phyloP scores from a whole-genome alignment of 2,113 vertebrate species.

The Podarcis muralis region DNA sequence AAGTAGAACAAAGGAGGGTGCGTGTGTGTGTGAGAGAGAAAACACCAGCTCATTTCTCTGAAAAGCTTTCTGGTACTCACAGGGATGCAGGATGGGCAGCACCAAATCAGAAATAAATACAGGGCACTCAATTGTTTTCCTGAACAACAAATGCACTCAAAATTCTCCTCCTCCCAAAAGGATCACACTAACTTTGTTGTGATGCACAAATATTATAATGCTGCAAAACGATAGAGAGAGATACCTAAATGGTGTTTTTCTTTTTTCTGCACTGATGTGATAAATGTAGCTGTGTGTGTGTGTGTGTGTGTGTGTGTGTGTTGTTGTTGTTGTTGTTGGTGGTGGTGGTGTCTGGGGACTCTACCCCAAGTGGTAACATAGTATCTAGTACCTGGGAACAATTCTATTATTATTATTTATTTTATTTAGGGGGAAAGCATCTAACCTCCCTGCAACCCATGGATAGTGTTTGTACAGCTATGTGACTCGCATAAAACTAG shows the following conservation, averaged over 20 bases:
- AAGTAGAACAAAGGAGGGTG: background rate
- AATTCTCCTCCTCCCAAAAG: background rate
- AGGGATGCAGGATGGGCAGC: background rate
- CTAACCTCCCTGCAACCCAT: background rate
- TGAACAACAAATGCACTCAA: background rate
- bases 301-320: background rate
- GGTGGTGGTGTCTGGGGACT: background rate
- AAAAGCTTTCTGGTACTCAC: background rate
- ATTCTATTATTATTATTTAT: background rate
- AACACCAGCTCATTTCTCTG: background rate
- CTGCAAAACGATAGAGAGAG: background rate
- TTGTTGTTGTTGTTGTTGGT: background rate
- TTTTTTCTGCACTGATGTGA: background rate
- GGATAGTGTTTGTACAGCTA: slow-evolving; percentile 8
- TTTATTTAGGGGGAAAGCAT: no score
- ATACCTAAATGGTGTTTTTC: background rate
- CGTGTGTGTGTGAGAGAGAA: background rate
- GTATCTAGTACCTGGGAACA: background rate
- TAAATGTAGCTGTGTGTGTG: background rate
- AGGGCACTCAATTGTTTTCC: background rate
- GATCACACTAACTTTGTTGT: background rate
- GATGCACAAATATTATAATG: background rate
- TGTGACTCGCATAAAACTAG: slow-evolving; percentile 16
- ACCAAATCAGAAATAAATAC: slow-evolving; percentile 10
- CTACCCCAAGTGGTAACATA: background rate